Base-by-base conservation (phyloP, 2,797 vertebrate species). In the Acrocephalus scirpaceus region DNA sequence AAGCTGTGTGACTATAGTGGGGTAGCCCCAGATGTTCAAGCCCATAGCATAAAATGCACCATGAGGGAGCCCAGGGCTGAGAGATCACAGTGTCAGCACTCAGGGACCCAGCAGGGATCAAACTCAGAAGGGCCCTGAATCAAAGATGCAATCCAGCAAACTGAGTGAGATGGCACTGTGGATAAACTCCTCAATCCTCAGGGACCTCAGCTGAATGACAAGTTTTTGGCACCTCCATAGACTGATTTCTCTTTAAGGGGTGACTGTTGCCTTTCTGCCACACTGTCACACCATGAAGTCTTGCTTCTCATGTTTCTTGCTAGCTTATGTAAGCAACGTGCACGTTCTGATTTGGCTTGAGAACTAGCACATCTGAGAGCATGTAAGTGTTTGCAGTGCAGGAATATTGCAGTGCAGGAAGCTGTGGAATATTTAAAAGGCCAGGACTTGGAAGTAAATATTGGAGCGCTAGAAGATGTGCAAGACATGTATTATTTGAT, bases 211-310 rank as follows among this genome's bases (percentile, higher is more conserved):
- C 16, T 61, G 34, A 78, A 72, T 34, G 4, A 2, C 9, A 79
- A 50, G 11, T 0, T 83, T 88, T 50, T 22, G 13, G 21, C 47
- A 76, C 8, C 19, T 66, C 34, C 7, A 13, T 2, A 51, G 21
- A 27, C 16, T 11, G 15, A 65, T 57, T 65, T 51, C 8, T 86
- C 26, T 58, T 76, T 50, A 30, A 42, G 18, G 13, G 11, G 16
- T 69, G 18, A 53, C 29, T 53, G n/a, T 20, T 16, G 7, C 8
- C 23, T 48, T 65, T 78, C 54, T 75, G 42, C 21, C 34, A 25
- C 23, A 23, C 19, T 0, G 0, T 74, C 48, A 25, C 16, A 38
- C 36, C 5, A 19, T 13, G 10, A 64, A n/a, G 4, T 6, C 45
- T 67, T 45, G 14, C 27, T 90, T n/a, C 16, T 79, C 7, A 1